Evolutionary conservation across 2,888 invertebrate species (phyloP), one percentile per base, ranked within the genome.

Genomic region (Liopterus haemorrhoidalis): DNA sequence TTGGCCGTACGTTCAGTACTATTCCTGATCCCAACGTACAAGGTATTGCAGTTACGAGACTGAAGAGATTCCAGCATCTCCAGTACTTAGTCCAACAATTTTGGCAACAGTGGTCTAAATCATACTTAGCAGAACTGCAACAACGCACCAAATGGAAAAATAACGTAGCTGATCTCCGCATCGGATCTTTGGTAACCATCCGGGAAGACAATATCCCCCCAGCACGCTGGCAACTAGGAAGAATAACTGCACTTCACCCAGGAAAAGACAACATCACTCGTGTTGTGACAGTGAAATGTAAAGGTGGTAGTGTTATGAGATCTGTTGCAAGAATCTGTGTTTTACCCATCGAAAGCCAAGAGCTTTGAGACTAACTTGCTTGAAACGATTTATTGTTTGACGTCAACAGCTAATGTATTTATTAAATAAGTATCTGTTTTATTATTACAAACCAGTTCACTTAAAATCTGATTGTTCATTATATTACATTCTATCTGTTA

Each of bases 81-180:
- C 48, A 53, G 32, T 12, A 12, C 15, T 18, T 46, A 6, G 27
- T 38, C 12, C 48, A 54, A 20, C 35, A 45, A 16, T 54, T 51
- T 41, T 52, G 50, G 49, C 41, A 25, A 21, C 40, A 35, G 14
- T 53, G 46, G 46, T 32, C 30, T n/a, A 36, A 39, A n/a, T 49
- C 51, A 39, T 53, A 50, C 39, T 19, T 55, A 4, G 31, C 43
- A 9, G 46, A 51, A 9, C 37, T 55, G 5, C 55, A 53, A 21
- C 31, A 35, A 19, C 36, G 50, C 3, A 16, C 24, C 22, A 51
- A 50, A 44, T 54, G 51, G 52, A 39, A 41, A 14, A 32, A 37
- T 6, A 15, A 36, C 11, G n/a, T 20, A 8, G 6, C 15, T 6
- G 14, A 21, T 3, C n/a, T 52, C 3, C 18, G 46, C 14, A 12